Conservation (phyloP, 2,113 vertebrate genomes). For the Parotia lawesii region DNA sequence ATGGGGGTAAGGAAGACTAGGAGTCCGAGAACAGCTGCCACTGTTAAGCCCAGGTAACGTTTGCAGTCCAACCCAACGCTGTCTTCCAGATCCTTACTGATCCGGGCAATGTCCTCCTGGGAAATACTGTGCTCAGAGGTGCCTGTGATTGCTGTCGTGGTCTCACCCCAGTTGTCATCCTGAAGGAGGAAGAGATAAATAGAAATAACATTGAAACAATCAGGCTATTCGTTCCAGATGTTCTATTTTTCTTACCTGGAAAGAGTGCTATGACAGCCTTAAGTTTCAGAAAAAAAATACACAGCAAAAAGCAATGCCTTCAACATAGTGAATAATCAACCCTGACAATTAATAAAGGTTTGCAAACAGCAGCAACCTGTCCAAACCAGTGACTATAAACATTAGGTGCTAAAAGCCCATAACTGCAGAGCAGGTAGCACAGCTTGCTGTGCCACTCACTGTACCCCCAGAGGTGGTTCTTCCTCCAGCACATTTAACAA, state of each 20-base stretch:
- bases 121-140: constrained; percentile 96
- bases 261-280: not conserved
- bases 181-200: constrained; percentile 44
- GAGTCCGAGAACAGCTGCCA: constrained; percentile 79
- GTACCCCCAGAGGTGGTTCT: not conserved
- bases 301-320: not conserved
- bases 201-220: not conserved
- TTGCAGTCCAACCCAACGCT: constrained; percentile 81
- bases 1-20: constrained; percentile 88
- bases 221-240: not conserved
- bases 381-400: not conserved
- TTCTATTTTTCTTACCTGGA: not conserved
- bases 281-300: not conserved
- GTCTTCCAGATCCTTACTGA: constrained; percentile 89
- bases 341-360: not conserved
- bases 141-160: constrained; percentile 93
- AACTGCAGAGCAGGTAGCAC: not conserved
- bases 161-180: constrained; percentile 99
- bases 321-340: not conserved
- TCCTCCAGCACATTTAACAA: not conserved
- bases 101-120: constrained; percentile 92
- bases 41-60: constrained; percentile 82
- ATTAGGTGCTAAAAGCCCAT: not conserved
- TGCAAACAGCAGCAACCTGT: not conserved
- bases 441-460: not conserved